Conservation (phyloP, 2,797 vertebrate species). For the Centroberyx gerrardi region DNA sequence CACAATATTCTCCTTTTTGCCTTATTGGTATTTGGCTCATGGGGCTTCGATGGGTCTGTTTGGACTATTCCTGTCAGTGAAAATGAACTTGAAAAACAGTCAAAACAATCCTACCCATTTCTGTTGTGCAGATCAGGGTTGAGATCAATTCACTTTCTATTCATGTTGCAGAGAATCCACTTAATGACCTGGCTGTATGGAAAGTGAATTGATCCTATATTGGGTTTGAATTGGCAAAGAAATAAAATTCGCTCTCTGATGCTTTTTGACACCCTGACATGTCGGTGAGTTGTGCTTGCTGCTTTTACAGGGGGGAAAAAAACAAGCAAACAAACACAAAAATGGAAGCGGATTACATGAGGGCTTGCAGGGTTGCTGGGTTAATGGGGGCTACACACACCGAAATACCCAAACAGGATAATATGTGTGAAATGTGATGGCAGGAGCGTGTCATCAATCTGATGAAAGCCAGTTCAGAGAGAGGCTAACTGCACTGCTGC, state of each 20-base stretch:
- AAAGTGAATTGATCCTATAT: neutral
- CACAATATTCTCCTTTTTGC: too few species aligned
- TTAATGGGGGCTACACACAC: slow-evolving; percentile 49
- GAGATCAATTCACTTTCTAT: neutral
- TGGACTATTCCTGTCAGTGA: too few species aligned
- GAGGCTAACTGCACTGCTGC: slow-evolving; percentile 1
- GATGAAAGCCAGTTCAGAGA: slow-evolving; percentile 13
- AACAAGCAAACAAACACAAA: neutral
- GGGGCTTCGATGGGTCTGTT: too few species aligned
- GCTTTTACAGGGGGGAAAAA: neutral
- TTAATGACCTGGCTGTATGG: too few species aligned
- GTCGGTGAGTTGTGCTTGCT: neutral
- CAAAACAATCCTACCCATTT: too few species aligned
- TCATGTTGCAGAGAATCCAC: too few species aligned
- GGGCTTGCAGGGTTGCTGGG: slow-evolving; percentile 46
- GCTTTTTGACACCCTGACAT: neutral
- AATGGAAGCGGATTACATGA: neutral
- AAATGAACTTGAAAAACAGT: too few species aligned
- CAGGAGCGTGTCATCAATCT: slow-evolving; percentile 4
- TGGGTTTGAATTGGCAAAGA: too few species aligned
- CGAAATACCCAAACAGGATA: slow-evolving; percentile 31
- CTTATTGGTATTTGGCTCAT: too few species aligned
- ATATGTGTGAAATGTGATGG: slow-evolving; percentile 14
- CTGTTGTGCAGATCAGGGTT: neutral
- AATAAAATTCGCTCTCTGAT: too few species aligned